Evolutionary conservation across 2,113 vertebrate genomes (phyloP), one percentile per base, ranked within the genome.

Genomic region (Alouatta palliata): DNA sequence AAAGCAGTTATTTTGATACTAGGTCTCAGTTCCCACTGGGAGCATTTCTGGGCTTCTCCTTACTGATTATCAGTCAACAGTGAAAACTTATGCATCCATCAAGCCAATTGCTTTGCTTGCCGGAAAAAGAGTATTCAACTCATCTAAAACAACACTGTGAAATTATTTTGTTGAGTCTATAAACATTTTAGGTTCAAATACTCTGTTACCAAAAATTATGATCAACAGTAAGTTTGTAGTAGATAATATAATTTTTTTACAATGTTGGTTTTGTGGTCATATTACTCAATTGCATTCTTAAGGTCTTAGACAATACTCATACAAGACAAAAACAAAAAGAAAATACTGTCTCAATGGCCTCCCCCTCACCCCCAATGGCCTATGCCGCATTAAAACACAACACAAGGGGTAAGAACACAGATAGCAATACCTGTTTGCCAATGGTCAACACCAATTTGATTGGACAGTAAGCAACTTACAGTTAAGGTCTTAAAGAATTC

Each of bases 41-140:
- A 84, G 80, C 89, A 90, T 87, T 82, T 97, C 94, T 97, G 95
- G 96, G 82, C 87, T 98, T 97, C 79, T 76, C 8, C 40, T 96
- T 96, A 95, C 30, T 87, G 92, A 97, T 93, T 73, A 96, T 93
- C 93, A 97, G 61, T 66, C 95, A 95, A 37, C 0, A 4, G 16
- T 0, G 0, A 80, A 96, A 96, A 92, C 7, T 68, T 95, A 86
- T 52, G 27, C 84, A 94, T 87, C 84, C 91, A 52, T 90, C 77
- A 40, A 82, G 90, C 80, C 95, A 98, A 95, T 45, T 52, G 21
- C 13, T 14, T 56, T 85, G 47, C 58, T 90, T 56, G 88, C 95
- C 84, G 98, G 96, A 86, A 91, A 83, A 75, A 56, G 16, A 92
- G 21, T 88, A 91, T 91, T 81, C 84, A 97, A 94, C 56, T 40